A percentile compares a stretch with the other conserved stretches of the same genome.
Evolutionary conservation across 2,797 vertebrate genomes (phyloP).

Genomic region (Clarias fuscus): DNA sequence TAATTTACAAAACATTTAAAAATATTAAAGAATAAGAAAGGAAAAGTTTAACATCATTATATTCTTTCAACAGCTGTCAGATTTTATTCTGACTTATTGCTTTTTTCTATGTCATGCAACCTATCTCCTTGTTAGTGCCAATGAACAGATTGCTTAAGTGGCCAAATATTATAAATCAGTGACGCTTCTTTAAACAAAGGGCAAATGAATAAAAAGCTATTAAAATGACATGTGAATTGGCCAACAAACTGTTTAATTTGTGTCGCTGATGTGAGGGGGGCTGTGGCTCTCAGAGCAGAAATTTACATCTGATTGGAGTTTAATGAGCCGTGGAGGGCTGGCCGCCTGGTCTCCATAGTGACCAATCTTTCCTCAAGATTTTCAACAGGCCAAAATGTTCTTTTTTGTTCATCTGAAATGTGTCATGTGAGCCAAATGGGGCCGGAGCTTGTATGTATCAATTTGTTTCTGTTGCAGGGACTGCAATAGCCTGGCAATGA

Average conservation of each 20-base stretch:
- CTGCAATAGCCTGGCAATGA: constrained; percentile 81
- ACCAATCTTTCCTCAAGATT: constrained; percentile 91
- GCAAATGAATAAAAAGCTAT: constrained; percentile 84
- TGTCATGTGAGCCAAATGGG: constrained; percentile 83
- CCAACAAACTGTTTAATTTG: constrained; percentile 95
- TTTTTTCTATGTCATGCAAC: constrained; percentile 42
- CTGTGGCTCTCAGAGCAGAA: constrained; percentile 72
- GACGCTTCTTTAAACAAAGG: constrained; percentile 85
- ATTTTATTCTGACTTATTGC: background rate
- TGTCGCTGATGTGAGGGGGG: constrained; percentile 72
- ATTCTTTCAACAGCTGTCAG: background rate
- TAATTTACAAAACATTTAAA: background rate
- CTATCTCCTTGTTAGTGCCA: constrained; percentile 54
- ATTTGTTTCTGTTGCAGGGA: constrained; percentile 91
- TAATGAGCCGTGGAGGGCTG: constrained; percentile 84
- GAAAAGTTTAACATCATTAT: background rate
- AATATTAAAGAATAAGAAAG: background rate
- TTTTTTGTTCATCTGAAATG: constrained; percentile 85
- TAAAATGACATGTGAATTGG: constrained; percentile 90
- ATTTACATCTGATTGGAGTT: constrained; percentile 95
- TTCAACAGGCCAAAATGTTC: constrained; percentile 86
- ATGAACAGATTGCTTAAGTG: constrained; percentile 75
- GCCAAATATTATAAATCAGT: constrained; percentile 86
- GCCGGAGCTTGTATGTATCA: constrained; percentile 87
- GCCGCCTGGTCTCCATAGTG: constrained; percentile 78